These are phyloP conservation scores for Neolamprologus sp. DNA, from an alignment of 2,113 vertebrate species.

Conservation along the genomic window DNA sequence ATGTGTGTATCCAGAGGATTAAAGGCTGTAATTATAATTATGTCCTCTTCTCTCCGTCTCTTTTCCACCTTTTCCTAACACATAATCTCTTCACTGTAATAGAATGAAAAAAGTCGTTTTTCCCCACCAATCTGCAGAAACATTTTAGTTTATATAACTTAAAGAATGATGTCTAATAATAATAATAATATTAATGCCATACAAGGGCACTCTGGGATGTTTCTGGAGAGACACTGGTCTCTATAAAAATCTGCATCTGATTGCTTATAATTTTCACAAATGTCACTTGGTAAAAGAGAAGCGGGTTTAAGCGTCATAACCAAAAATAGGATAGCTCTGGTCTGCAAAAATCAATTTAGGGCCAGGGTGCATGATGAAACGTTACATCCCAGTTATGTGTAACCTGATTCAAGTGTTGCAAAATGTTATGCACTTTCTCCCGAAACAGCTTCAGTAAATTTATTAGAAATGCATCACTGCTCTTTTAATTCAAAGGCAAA, in stretches of 20 bases:
- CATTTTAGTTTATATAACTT: neutral
- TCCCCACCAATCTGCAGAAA: neutral
- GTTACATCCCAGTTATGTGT: neutral
- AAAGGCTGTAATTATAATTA: constrained; percentile 66
- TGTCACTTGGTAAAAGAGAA: neutral
- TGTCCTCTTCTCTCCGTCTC: constrained; percentile 11
- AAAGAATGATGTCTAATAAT: neutral
- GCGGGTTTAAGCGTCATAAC: neutral
- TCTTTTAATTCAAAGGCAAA: neutral
- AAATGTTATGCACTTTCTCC: neutral
- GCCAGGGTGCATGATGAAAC: neutral
- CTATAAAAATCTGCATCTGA: neutral
- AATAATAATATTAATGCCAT: neutral
- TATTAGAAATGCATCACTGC: neutral
- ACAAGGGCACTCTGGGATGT: neutral
- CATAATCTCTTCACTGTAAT: neutral
- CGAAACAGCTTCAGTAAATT: neutral
- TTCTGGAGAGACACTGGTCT: neutral
- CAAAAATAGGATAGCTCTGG: neutral
- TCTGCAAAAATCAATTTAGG: neutral
- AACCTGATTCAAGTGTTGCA: neutral
- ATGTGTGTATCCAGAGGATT: constrained; percentile 56
- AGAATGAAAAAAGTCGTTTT: neutral
- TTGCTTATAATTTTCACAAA: neutral
- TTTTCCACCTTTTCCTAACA: constrained; percentile 14